These are phyloP conservation scores for Patella depressa DNA, from an alignment of 2,888 invertebrate genomes.

Conservation along the genomic window DNA sequence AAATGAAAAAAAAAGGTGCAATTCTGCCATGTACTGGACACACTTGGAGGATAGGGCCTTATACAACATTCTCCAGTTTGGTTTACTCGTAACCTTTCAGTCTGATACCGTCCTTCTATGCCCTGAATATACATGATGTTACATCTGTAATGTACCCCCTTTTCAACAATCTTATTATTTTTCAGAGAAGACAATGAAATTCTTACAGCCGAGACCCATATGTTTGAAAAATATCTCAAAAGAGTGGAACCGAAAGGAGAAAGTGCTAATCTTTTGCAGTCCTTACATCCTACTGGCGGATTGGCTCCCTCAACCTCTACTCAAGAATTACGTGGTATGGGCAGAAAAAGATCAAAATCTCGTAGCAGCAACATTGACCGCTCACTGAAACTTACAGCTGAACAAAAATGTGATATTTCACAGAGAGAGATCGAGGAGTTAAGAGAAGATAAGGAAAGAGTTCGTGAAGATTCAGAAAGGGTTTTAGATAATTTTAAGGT, in stretches of 20 bases:
- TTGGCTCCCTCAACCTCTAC: constrained; percentile 55
- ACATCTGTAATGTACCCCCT: too few relatives aligned
- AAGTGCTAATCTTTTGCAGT: constrained; percentile 27
- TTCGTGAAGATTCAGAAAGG: constrained; percentile 69
- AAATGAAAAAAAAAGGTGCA: too few relatives aligned
- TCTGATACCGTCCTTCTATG: too few relatives aligned
- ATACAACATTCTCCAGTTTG: too few relatives aligned
- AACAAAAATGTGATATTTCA: constrained; percentile 72
- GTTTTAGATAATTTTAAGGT: constrained; percentile 69
- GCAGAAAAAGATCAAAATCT: constrained; percentile 68
- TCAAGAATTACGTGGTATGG: constrained; percentile 49
- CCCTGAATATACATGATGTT: too few relatives aligned
- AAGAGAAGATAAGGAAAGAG: constrained; percentile 64
- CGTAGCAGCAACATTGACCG: constrained; percentile 64
- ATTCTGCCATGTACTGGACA: too few relatives aligned
- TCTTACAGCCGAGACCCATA: constrained; percentile 67
- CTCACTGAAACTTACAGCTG: constrained; percentile 64
- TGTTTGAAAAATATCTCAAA: constrained; percentile 71
- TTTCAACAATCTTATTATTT: constrained; percentile 18
- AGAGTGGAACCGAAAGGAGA: constrained; percentile 66
- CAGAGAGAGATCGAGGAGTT: constrained; percentile 70
- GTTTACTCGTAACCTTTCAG: too few relatives aligned
- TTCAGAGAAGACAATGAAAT: constrained; percentile 68
- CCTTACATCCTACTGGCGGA: constrained; percentile 29
- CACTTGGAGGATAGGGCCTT: too few relatives aligned